Evolutionary conservation across 2,888 invertebrate genomes (phyloP).

Genomic region (Steinernema hermaphroditum): DNA sequence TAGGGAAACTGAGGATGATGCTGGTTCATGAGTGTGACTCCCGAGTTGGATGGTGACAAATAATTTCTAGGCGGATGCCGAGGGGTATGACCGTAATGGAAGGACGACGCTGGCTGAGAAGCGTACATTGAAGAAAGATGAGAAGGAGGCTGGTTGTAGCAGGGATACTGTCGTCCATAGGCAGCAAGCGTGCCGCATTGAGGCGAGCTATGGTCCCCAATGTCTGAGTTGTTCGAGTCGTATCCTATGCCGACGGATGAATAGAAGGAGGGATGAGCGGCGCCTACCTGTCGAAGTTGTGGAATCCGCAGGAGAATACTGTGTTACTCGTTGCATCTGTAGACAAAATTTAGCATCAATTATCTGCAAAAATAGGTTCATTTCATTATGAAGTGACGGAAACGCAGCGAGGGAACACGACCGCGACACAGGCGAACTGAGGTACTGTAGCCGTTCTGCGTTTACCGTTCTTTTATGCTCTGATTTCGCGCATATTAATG

Average conservation of each 20-base stretch:
- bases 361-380: neutral
- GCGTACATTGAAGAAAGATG: neutral
- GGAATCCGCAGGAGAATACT: conserved; percentile 14
- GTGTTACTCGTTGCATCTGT: conserved; percentile 14
- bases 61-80: neutral
- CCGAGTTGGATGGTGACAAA: neutral
- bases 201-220: neutral
- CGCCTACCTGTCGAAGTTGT: conserved; percentile 11
- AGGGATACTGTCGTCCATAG: conserved; percentile 6
- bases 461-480: neutral
- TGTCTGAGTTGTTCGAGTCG: conserved; percentile 8
- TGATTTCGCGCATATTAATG: conserved; percentile 20
- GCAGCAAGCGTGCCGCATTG: no score
- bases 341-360: neutral
- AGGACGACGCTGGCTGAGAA: neutral
- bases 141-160: conserved; percentile 16
- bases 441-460: neutral
- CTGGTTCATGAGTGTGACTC: neutral
- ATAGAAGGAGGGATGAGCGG: neutral
- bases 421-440: neutral
- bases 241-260: neutral
- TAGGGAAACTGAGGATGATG: conserved; percentile 3
- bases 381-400: neutral
- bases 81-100: neutral
- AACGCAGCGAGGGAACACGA: neutral